Base-by-base conservation (phyloP, 2,113 vertebrate genomes). In the Mustela lutreola region DNA sequence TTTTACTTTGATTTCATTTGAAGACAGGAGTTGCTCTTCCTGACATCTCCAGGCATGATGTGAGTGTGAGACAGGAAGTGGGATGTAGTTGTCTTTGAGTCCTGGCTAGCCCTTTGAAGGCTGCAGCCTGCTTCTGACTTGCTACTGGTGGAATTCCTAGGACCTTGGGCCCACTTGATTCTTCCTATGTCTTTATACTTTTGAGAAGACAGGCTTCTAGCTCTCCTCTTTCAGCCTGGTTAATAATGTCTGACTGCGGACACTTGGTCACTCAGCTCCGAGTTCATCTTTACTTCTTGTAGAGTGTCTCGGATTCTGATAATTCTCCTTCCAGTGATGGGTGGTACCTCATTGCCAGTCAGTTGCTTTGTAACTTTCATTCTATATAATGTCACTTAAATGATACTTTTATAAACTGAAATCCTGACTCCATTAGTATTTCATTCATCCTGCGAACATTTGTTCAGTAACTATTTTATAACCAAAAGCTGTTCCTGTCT, bases 341-440 rank as follows among this genome's bases (percentile, higher is more conserved):
- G 60, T 7, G 42, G 60, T 7, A 63, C 45, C 26, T 83, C 48
- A 33, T n/a, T 67, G 26, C 48, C 1, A 63, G 22, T n/a, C 1
- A 48, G 14, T n/a, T 83, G 62, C 56, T 70, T 45, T 85, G 39
- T 48, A 31, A 48, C 31, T n/a, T 80, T 21, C 14, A 22, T 56
- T 75, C 36, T 45, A 36, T 33, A 36, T 60, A 75, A 63, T 81
- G 36, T 53, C 60, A 7, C 22, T 75, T 60, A 53, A 39, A 31
- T 18, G 70, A 39, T 81, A 91, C 82, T 95, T 91, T 83, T 89
- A 50, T 81, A 42, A 86, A 53, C 70, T 89, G 48, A 76, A 80
- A 58, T 67, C 28, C 26, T 15, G 39, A 36, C 26, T 81, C n/a
- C n/a, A 31, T 80, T 50, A 73, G 16, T 71, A 79, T 71, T 91